Evolutionary conservation across 2,888 invertebrate species (phyloP), one percentile per base, ranked within the genome.

Genomic region (Ichneumoninae sp.): DNA sequence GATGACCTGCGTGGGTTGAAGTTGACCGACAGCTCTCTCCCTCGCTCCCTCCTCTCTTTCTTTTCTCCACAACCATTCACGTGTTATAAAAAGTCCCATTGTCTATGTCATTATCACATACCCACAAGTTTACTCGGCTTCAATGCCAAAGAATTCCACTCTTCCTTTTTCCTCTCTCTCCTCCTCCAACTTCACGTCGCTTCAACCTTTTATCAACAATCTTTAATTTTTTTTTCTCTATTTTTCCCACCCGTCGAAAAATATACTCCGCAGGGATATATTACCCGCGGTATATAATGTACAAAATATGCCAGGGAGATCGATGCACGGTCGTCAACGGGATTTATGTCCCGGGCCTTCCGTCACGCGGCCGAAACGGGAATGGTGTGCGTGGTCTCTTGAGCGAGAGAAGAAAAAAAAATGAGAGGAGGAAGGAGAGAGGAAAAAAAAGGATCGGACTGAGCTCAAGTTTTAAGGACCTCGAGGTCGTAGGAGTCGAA

Each of bases 281-380:
- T 76, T 66, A 82, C 75, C 75, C 57, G 33, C 47, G 36, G 54
- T 76, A 81, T 74, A 78, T 30, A 36, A 70, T 30, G 36, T 63
- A 54, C 40, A 30, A 50, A 40, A 68, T 66, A 73, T 57, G 70
- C 77, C 68, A 19, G 68, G 73, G 75, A 86, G 86, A 84, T 84
- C 81, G 86, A 86, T 86, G 86, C 76, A 73, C 60, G 83, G 82
- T 86, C 83, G 82, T 84, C 83, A 84, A 79, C 84, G 81, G 83
- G 85, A 85, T 85, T 85, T 85, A 85, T 85, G 85, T 85, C 83
- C 83, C 79, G 85, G 73, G 83, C 83, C 85, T 83, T 83, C 83
- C 85, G 85, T 85, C 83, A 83, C 83, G 68, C 83, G 44, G 81
- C 77, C 83, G 77, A 85, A 85, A 81, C 81, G 54, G 83, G 85